These are phyloP conservation scores for Tipula vernalis DNA, from an alignment of 2,888 invertebrate species.

Conservation along the genomic window DNA sequence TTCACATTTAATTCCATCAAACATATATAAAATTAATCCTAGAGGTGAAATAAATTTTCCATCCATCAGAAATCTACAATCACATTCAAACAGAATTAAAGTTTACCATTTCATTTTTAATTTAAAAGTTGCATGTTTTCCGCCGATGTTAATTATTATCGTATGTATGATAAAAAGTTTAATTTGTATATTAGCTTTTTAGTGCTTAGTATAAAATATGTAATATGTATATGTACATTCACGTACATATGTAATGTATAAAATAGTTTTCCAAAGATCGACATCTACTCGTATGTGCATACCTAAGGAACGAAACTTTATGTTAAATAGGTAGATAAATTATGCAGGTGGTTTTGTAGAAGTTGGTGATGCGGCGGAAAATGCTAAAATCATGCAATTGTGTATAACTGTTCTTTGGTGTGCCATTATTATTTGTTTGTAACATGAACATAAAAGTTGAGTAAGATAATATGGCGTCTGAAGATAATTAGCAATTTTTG, in stretches of 20 bases:
- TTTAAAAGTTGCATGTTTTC: background rate
- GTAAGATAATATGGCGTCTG: background rate
- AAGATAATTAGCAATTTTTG: background rate
- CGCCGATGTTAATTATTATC: background rate
- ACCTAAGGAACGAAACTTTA: background rate
- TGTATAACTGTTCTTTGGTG: background rate
- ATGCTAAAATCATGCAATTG: background rate
- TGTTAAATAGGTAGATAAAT: background rate
- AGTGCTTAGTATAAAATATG: background rate
- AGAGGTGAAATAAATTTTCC: background rate
- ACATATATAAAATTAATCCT: background rate
- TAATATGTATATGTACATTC: background rate
- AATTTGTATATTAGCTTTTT: background rate
- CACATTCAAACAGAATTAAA: background rate
- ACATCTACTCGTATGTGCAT: background rate
- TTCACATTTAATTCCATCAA: background rate
- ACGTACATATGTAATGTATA: no score
- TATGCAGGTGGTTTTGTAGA: background rate
- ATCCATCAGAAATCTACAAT: background rate
- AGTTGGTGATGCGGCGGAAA: background rate
- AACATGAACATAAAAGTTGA: background rate
- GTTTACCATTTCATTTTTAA: background rate
- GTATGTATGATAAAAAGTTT: background rate
- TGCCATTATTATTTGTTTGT: background rate
- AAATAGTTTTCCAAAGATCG: no score